Base-by-base conservation (phyloP, 1,140 invertebrate species). In the Philopotamus ludificatus region DNA sequence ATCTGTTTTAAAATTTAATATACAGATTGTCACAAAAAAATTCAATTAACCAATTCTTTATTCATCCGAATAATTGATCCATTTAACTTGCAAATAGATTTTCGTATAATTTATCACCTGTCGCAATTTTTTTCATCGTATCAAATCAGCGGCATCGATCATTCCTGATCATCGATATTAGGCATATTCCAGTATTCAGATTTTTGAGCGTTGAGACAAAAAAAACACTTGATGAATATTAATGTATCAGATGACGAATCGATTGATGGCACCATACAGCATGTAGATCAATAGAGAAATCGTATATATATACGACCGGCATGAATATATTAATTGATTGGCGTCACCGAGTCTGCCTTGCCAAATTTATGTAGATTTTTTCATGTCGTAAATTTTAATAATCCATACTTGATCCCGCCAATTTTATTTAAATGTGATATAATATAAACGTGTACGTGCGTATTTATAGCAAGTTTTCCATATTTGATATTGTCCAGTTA, bases 301-400 rank as follows among this genome's bases (percentile, higher is more conserved):
- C 57, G 26, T 47, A n/a, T n/a, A n/a, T n/a, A 42, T 49, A 60
- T 41, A 23, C 39, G 44, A 60, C 28, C 23, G 23, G 42, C 47
- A 47, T 60, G 57, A 60, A 60, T 60, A 60, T 47, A 60, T 60
- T 60, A 60, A 47, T 60, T 25, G 57, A 60, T 60, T 49, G 57
- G 57, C 57, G 57, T 60, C 57, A 42, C 26, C 9, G 21, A 60
- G 57, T 60, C 57, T 60, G 54, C 54, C 21, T 34, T 34, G 28
- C 12, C 28, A 34, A 34, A 34, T 4, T 34, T 7, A n/a, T n/a
- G 4, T 12, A 34, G 28, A 7, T 34, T 34, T 34, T 34, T 34
- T 34, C 28, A 7, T 34, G 28, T 34, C 28, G 28, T 34, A 34
- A 7, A 34, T 34, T 12, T 12, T 34, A n/a, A 16, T 23, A 21